phyloP scores from a whole-genome alignment of 2,113 vertebrate genomes.

The Procavia capensis region DNA sequence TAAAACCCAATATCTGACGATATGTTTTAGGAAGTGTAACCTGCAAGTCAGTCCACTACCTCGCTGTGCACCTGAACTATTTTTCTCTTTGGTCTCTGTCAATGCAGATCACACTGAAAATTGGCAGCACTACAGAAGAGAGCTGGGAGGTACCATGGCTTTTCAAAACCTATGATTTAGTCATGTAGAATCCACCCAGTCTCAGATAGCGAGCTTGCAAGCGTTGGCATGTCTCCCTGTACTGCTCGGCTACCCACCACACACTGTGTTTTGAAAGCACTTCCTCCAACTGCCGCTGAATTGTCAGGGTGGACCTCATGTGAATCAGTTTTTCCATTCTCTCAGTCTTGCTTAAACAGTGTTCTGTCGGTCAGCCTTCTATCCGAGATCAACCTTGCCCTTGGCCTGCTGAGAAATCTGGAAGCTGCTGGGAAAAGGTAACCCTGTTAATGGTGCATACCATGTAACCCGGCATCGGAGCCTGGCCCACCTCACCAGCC shows the following conservation, averaged over 20 bases:
- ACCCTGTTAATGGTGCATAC: neutral
- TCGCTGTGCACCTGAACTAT: neutral
- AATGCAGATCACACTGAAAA: neutral
- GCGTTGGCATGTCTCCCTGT: slow-evolving; percentile 61
- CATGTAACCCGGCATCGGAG: neutral
- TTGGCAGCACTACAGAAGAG: neutral
- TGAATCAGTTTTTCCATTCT: slow-evolving; percentile 77
- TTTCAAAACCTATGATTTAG: slow-evolving; percentile 42
- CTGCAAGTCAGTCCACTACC: neutral
- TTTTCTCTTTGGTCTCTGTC: slow-evolving; percentile 39
- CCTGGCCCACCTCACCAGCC: neutral
- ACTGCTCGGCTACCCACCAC: slow-evolving; percentile 72
- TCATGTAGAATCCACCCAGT: slow-evolving; percentile 61
- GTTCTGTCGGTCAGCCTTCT: slow-evolving; percentile 59
- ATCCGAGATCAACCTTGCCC: slow-evolving; percentile 17
- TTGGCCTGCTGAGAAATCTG: slow-evolving; percentile 26
- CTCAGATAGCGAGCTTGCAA: slow-evolving; percentile 60
- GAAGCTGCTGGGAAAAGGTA: neutral
- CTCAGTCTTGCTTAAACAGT: slow-evolving; percentile 46
- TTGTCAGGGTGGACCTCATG: slow-evolving; percentile 68
- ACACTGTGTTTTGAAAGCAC: slow-evolving; percentile 70
- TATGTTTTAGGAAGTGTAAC: neutral
- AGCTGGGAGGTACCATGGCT: neutral
- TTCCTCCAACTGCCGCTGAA: slow-evolving; percentile 74
- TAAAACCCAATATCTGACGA: neutral